These are phyloP conservation scores for Decapterus maruadsi DNA, from an alignment of 2,797 vertebrate genomes.

Conservation along the genomic window DNA sequence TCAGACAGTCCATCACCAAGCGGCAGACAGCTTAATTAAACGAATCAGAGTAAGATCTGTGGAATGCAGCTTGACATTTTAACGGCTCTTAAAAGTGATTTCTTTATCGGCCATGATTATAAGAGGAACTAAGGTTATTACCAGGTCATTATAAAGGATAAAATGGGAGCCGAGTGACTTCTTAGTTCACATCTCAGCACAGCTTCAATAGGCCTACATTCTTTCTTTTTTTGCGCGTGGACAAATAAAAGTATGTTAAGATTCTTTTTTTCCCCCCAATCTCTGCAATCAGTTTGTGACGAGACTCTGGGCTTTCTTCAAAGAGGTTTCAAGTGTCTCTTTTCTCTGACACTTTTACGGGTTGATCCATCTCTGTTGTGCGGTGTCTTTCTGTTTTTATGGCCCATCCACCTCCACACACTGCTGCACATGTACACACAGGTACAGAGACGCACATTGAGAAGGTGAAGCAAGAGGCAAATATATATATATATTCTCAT, in stretches of 20 bases:
- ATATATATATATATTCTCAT: not conserved
- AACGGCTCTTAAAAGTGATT: conserved; percentile 62
- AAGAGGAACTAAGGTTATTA: conserved; percentile 67
- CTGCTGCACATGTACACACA: not conserved
- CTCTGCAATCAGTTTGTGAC: not conserved
- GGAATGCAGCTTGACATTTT: conserved; percentile 76
- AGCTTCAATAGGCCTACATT: conserved; percentile 42
- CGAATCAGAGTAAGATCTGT: conserved; percentile 66
- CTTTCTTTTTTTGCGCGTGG: conserved; percentile 1
- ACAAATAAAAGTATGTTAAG: conserved; percentile 20
- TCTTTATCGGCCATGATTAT: conserved; percentile 56
- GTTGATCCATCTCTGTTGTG: not conserved
- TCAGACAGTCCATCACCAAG: conserved; percentile 72
- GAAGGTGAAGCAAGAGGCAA: not conserved
- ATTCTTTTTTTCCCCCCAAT: not conserved
- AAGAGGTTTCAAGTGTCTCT: conserved; percentile 23
- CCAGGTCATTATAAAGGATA: conserved; percentile 68
- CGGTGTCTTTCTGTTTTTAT: conserved; percentile 6
- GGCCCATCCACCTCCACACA: conserved; percentile 6
- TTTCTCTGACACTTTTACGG: conserved; percentile 32
- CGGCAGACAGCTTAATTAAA: conserved; percentile 77
- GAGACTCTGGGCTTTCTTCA: conserved; percentile 14
- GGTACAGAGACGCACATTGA: not conserved
- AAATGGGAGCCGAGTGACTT: conserved; percentile 39
- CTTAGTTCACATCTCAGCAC: conserved; percentile 35